These are phyloP conservation scores for Parotia lawesii DNA, from an alignment of 2,113 vertebrate genomes.

Conservation along the genomic window DNA sequence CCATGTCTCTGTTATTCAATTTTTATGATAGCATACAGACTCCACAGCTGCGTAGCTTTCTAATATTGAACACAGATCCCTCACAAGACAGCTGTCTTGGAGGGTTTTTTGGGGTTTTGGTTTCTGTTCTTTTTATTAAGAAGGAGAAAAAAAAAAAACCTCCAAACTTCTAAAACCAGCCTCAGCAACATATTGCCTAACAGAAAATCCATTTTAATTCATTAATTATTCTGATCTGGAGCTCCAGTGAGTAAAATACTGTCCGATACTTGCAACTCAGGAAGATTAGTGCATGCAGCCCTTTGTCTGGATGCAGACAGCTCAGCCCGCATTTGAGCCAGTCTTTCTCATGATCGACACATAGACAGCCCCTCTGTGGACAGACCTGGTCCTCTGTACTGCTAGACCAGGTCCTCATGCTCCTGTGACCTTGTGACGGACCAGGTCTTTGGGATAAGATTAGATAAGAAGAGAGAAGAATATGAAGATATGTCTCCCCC, in stretches of 20 bases:
- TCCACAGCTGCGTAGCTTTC: constrained; percentile 67
- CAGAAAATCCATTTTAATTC: constrained; percentile 45
- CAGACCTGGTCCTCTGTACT: not conserved
- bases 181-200: not conserved
- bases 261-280: not conserved
- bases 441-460: not conserved
- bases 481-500: not conserved
- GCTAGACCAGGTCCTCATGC: not conserved
- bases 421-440: not conserved
- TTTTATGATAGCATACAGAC: constrained; percentile 60
- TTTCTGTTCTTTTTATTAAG: constrained; percentile 32
- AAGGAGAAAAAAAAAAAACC: not conserved
- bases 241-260: not conserved
- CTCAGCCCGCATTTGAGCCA: not conserved
- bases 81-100: constrained; percentile 61
- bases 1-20: constrained; percentile 40
- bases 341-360: not conserved
- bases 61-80: constrained; percentile 39
- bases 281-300: not conserved
- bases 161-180: constrained; percentile 16
- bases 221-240: constrained; percentile 9
- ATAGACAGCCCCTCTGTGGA: not conserved
- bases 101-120: not conserved
- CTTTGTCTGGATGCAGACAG: not conserved
- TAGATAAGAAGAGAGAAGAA: not conserved